phyloP scores from a whole-genome alignment of 2,888 invertebrate species.

The Gortyna flavago region DNA sequence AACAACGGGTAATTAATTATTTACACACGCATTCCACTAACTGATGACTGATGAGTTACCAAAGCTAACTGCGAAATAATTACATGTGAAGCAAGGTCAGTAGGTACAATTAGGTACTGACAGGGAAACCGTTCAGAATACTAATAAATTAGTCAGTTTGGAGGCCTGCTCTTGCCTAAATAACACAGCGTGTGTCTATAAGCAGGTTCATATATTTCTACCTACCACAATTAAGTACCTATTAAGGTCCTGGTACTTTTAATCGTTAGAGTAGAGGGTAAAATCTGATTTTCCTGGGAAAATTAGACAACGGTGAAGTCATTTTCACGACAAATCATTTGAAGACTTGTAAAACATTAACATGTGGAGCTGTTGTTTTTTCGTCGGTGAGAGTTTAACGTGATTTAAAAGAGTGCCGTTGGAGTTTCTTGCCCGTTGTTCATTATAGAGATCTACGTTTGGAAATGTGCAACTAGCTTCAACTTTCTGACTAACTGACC shows the following conservation, averaged over 20 bases:
- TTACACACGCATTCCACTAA: conserved; percentile 28
- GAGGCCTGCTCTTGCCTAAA: conserved; percentile 6
- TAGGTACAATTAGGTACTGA: conserved; percentile 18
- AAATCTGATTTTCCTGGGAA: not conserved
- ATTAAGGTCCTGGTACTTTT: not conserved
- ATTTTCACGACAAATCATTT: not conserved
- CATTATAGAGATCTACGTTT: not conserved
- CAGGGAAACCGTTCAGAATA: conserved; percentile 46
- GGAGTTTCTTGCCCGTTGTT: not conserved
- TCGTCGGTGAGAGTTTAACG: not conserved
- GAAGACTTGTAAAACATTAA: not conserved
- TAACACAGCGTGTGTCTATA: not conserved
- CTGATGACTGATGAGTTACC: conserved; percentile 7
- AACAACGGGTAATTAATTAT: conserved; percentile 33
- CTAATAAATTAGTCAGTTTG: conserved; percentile 51
- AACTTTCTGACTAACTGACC: not conserved
- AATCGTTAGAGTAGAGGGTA: not conserved
- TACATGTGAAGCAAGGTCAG: conserved; percentile 42
- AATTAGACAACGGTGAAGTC: not conserved
- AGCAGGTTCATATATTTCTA: not conserved
- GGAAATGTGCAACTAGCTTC: not conserved
- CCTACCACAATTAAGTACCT: not conserved
- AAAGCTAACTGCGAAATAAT: conserved; percentile 47
- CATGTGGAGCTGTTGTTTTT: not conserved
- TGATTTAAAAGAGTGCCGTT: not conserved